These are phyloP conservation scores for Zaprionus camerounensis DNA, from an alignment of 1,140 invertebrate genomes.

Conservation along the genomic window DNA sequence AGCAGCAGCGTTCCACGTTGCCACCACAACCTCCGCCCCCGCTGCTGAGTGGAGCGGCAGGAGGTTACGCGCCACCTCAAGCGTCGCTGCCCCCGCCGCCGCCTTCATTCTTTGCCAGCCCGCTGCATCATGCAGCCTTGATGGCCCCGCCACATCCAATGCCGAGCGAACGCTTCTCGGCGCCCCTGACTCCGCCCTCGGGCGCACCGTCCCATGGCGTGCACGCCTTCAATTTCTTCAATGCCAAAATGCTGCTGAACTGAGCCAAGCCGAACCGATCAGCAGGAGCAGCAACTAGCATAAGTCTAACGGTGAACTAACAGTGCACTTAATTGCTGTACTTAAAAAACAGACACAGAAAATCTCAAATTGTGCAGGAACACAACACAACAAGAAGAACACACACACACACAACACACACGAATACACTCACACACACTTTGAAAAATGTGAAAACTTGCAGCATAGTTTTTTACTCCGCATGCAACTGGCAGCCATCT, in stretches of 20 bases:
- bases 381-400: constrained; percentile 47
- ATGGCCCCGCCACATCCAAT: constrained; percentile 61
- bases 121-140: constrained; percentile 52
- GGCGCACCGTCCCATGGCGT: constrained; percentile 31
- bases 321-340: constrained; percentile 78
- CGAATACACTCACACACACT: background rate
- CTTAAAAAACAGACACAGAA: constrained; percentile 59
- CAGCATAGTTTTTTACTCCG: constrained; percentile 19
- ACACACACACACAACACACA: constrained; percentile 8
- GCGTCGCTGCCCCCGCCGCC: constrained; percentile 20
- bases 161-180: constrained; percentile 24
- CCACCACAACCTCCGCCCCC: constrained; percentile 60
- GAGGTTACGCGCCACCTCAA: constrained; percentile 23
- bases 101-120: constrained; percentile 43
- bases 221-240: constrained; percentile 74
- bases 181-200: constrained; percentile 40
- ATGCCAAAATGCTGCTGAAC: constrained; percentile 77
- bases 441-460: constrained; percentile 6
- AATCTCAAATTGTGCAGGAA: constrained; percentile 80
- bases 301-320: constrained; percentile 35
- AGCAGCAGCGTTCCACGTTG: constrained; percentile 13
- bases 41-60: constrained; percentile 44
- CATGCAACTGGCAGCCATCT: constrained; percentile 30
- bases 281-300: constrained; percentile 21
- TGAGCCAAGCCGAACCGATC: constrained; percentile 21